Base-by-base conservation (phyloP, 2,797 vertebrate genomes). In the Cygnus olor region DNA sequence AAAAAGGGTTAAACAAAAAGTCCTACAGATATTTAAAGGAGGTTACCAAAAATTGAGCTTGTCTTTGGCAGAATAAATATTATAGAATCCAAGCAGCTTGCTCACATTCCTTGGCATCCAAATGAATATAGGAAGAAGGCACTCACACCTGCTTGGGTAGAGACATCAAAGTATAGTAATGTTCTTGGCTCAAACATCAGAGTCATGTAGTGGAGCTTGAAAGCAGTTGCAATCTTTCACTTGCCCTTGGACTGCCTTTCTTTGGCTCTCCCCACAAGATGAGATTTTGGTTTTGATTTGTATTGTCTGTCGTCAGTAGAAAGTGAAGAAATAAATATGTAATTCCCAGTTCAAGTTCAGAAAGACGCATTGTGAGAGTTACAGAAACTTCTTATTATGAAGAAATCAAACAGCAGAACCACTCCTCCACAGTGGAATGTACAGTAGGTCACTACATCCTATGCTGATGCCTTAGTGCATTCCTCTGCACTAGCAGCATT, bases 161-260 rank as follows among this genome's bases (percentile, higher is more conserved):
- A 93, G 58, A 95, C 86, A 95, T 96, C 91, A 96, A 97, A 97
- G 94, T 53, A 22, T 10, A 38, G 65, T 76, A 20, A 90, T 64
- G 74, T 94, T 94, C 80, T 95, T 97, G 96, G 96, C 97, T 88
- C 76, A 30, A 74, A 93, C 92, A 95, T 96, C 95, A 94, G 92
- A 94, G 85, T 80, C 12, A 1, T 51, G 51, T 44, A 38, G 82
- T n/a, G 36, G 40, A 89, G 87, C 61, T 80, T 94, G 71, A 85
- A 96, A 95, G 90, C 64, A 65, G 64, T 64, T 28, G n/a, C 76
- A 83, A 86, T 93, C 92, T 85, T 70, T 57, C 64, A 21, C 42
- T 95, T 84, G 94, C 57, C 95, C 96, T 95, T 94, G 92, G 81
- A 87, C 72, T 83, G 45, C 60, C 56, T 87, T 3, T 70, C 79